Evolutionary conservation across 2,797 vertebrate genomes (phyloP).

Genomic region (Amblyopsis hoosieri): DNA sequence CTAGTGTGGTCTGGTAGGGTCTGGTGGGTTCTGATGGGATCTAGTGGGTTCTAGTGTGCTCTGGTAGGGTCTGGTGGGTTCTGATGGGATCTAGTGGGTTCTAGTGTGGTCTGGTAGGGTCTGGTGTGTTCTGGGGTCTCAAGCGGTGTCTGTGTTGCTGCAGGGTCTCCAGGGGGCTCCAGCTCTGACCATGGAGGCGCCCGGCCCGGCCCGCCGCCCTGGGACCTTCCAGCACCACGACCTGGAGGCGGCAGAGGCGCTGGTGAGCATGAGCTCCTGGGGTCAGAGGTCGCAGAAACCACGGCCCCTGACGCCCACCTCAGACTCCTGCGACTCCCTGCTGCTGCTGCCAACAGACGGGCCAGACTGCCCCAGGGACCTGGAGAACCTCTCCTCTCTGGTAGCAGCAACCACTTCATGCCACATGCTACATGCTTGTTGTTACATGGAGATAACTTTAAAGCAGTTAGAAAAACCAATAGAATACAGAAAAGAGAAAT

Average conservation of each 20-base stretch:
- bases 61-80: no score
- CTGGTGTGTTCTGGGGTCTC: no score
- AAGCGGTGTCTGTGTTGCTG: not conserved
- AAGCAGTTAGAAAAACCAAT: no score
- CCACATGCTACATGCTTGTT: not conserved
- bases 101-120: no score
- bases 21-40: no score
- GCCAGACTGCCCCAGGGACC: slow-evolving; percentile 84
- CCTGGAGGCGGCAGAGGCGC: slow-evolving; percentile 92
- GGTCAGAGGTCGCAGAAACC: slow-evolving; percentile 86
- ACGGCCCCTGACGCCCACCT: slow-evolving; percentile 92
- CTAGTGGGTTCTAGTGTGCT: no score
- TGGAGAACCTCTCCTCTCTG: slow-evolving; percentile 88
- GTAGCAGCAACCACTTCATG: slow-evolving; percentile 69
- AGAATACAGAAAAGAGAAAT: no score
- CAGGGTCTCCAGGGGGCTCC: slow-evolving; percentile 82
- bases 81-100: no score
- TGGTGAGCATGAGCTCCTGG: slow-evolving; percentile 98
- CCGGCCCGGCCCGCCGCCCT: slow-evolving; percentile 79
- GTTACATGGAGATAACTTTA: no score
- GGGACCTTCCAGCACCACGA: slow-evolving; percentile 87
- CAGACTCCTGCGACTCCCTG: slow-evolving; percentile 90
- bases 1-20: no score
- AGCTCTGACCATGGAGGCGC: slow-evolving; percentile 81
- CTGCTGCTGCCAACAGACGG: slow-evolving; percentile 67